Base-by-base conservation (phyloP, 2,888 invertebrate genomes). In the Mylabris sibirica region DNA sequence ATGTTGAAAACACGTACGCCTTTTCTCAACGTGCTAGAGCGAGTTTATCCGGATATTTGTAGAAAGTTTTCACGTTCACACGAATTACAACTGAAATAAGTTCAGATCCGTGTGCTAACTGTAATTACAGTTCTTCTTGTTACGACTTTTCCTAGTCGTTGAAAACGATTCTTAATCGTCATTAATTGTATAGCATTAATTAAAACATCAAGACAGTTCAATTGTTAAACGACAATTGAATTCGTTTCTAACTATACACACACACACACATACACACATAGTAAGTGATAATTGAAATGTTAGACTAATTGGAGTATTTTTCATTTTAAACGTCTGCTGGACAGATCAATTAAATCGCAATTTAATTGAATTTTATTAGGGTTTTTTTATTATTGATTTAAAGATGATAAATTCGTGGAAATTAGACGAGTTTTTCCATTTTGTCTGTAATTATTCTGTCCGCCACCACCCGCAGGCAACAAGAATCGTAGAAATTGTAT, bases 61-160 rank as follows among this genome's bases (percentile, higher is more conserved):
- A 70, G 79, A 81, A 82, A 81, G 78, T 82, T 82, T 81, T 73
- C 79, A 75, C 81, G 79, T 80, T 80, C 79, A 77, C 79, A 67
- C 75, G 76, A 81, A 79, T 81, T 81, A 81, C 81, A 75, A 75
- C 80, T 74, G 80, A 78, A 81, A 81, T 81, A 82, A 81, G 78
- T 81, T 64, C 78, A 76, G 79, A 78, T 76, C 72, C 75, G 77
- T 73, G 77, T 17, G 44, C 44, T 17, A 17, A 44, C 74, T 74
- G 81, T 81, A 82, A 82, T 82, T 82, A 80, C 81, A 76, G 71
- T 78, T 77, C 80, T 80, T 77, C 80, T 80, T 77, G 78, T 80
- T 77, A 76, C 78, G 78, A 76, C 77, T 78, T 77, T 73, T 73
- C 44, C 30, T 30, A 30, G 30, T 30, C n/a, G 44, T 71, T 68